phyloP scores from a whole-genome alignment of 30 jellyfish, hydroid and myxozoan genomes.

The Pelagia noctiluca region DNA sequence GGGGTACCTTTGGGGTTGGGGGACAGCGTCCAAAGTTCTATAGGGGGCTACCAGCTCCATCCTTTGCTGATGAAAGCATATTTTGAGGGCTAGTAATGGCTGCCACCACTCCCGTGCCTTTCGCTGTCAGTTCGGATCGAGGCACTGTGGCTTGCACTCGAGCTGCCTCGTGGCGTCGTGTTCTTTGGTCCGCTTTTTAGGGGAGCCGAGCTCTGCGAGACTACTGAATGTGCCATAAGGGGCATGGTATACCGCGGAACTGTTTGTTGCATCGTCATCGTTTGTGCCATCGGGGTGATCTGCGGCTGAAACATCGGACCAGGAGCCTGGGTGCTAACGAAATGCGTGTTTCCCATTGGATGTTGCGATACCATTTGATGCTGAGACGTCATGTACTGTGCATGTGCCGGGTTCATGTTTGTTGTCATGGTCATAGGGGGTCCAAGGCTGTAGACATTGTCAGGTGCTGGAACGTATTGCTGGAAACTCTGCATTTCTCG shows the following conservation, averaged over 20 bases:
- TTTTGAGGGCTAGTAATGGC: neutral
- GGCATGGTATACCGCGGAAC: conserved; percentile 61
- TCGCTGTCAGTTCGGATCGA: conserved; percentile 72
- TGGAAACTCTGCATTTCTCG: conserved; percentile 18
- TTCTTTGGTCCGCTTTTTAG: conserved; percentile 33
- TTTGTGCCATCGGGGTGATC: conserved; percentile 51
- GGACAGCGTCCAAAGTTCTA: too few relatives aligned
- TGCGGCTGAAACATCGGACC: conserved; percentile 56
- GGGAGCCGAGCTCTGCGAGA: conserved; percentile 62
- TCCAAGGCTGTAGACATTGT: conserved; percentile 46
- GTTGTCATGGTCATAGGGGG: conserved; percentile 75
- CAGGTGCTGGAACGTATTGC: conserved; percentile 35
- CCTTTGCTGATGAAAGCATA: too few relatives aligned
- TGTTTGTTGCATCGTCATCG: conserved; percentile 62
- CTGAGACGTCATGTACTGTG: conserved; percentile 55
- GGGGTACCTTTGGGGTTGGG: too few relatives aligned
- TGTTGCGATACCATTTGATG: conserved; percentile 32
- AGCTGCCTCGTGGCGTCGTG: conserved; percentile 82
- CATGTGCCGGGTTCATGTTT: conserved; percentile 47
- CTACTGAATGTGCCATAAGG: conserved; percentile 70
- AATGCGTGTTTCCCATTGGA: conserved; percentile 45
- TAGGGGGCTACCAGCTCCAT: too few relatives aligned
- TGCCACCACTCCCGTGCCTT: conserved; percentile 70
- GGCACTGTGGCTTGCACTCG: conserved; percentile 69
- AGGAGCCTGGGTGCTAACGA: conserved; percentile 46